A percentile compares a stretch with the other conserved stretches of the same genome.
phyloP scores from a whole-genome alignment of 2,797 vertebrate species.

The Tamandua tetradactyla region DNA sequence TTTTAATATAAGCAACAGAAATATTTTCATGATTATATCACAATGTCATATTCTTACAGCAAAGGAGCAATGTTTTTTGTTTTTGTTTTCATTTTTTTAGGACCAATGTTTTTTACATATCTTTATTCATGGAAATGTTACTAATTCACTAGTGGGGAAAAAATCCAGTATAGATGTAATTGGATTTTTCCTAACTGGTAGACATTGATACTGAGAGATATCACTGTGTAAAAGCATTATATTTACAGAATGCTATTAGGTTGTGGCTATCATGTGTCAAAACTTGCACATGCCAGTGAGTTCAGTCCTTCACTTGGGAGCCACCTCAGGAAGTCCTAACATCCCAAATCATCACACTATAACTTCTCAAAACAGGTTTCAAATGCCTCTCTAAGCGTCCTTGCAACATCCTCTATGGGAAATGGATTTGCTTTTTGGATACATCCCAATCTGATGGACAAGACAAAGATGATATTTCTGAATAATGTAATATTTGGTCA shows the following conservation, averaged over 20 bases:
- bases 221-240: neutral
- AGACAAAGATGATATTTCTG: neutral
- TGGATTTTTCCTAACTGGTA: neutral
- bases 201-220: neutral
- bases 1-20: neutral
- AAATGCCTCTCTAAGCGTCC: neutral
- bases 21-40: neutral
- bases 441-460: neutral
- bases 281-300: neutral
- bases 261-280: neutral
- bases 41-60: neutral
- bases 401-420: neutral
- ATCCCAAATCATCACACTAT: neutral
- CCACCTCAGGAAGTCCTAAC: neutral
- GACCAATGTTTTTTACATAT: neutral
- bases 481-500: neutral
- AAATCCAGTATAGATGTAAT: neutral
- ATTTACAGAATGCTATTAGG: neutral
- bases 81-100: no score
- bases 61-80: neutral
- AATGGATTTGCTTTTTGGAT: no score
- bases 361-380: neutral
- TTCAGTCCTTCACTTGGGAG: neutral
- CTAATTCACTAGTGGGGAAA: neutral
- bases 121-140: neutral